Conservation (phyloP, 2,113 vertebrate genomes). For the Pollimyrus isidori region DNA sequence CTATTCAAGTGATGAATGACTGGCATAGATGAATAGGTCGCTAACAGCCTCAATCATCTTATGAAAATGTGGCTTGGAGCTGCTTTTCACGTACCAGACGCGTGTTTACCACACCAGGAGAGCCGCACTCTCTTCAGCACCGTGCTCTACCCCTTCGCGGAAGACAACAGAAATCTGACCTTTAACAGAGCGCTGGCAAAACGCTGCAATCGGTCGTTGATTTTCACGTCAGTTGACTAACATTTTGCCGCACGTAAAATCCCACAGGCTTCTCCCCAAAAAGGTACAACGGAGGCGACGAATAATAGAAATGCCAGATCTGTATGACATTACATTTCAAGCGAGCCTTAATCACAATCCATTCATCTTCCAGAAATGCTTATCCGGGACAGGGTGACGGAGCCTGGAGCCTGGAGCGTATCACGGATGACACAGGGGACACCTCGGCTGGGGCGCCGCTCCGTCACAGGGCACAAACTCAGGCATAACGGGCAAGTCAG, state of each 20-base stretch:
- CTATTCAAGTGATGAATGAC: neutral
- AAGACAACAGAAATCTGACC: neutral
- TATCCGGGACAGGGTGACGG: neutral
- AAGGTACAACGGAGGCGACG: neutral
- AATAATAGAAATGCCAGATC: neutral
- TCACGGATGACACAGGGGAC: neutral
- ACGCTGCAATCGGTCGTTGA: neutral
- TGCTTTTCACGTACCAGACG: neutral
- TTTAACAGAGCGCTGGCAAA: neutral
- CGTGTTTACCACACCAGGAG: neutral
- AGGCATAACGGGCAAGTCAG: neutral
- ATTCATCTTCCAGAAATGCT: conserved; percentile 9
- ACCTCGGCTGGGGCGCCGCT: neutral
- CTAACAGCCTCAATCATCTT: neutral
- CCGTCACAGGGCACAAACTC: neutral
- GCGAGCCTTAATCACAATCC: neutral
- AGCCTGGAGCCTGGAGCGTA: neutral
- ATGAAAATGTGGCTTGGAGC: neutral
- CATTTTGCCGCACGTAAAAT: neutral
- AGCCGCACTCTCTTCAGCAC: neutral
- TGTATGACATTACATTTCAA: neutral
- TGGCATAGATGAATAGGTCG: neutral
- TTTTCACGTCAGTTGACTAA: neutral
- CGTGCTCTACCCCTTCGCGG: neutral
- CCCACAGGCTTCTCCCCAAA: neutral